Evolutionary conservation across 2,888 invertebrate genomes (phyloP).

Genomic region (Hermodice carunculata): DNA sequence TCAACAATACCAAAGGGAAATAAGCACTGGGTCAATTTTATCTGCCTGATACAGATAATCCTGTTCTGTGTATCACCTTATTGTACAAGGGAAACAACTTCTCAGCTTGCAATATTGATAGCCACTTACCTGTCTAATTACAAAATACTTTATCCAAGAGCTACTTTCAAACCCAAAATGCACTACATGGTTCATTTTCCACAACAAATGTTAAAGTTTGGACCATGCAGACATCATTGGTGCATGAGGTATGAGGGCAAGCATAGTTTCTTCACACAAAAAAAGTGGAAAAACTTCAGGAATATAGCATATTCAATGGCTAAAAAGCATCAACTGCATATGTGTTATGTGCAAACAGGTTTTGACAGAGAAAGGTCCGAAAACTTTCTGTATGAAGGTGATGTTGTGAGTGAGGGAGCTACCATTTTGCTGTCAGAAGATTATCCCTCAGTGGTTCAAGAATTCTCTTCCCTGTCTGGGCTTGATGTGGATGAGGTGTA

Average conservation of each 20-base stretch:
- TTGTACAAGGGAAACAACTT: constrained; percentile 2
- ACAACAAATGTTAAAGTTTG: constrained; percentile 38
- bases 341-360: constrained; percentile 24
- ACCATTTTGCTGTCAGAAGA: too few species aligned
- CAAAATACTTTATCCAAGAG: constrained; percentile 26
- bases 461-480: too few species aligned
- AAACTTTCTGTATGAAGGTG: constrained; percentile 27
- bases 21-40: constrained; percentile 24
- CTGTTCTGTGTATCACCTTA: constrained; percentile 11
- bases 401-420: too few species aligned
- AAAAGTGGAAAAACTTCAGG: constrained; percentile 33
- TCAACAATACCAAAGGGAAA: constrained; percentile 12
- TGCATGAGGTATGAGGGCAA: constrained; percentile 42
- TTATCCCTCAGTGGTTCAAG: too few species aligned
- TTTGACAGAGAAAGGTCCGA: neutral
- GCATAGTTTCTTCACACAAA: constrained; percentile 34
- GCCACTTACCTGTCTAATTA: neutral
- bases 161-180: constrained; percentile 33
- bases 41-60: constrained; percentile 22
- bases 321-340: constrained; percentile 32
- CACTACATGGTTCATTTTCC: constrained; percentile 41
- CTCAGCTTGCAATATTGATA: neutral
- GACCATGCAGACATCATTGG: constrained; percentile 39
- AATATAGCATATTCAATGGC: constrained; percentile 27
- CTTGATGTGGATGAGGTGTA: too few species aligned